phyloP scores from a whole-genome alignment of 2,797 vertebrate species.

The Gymnodraco acuticeps region DNA sequence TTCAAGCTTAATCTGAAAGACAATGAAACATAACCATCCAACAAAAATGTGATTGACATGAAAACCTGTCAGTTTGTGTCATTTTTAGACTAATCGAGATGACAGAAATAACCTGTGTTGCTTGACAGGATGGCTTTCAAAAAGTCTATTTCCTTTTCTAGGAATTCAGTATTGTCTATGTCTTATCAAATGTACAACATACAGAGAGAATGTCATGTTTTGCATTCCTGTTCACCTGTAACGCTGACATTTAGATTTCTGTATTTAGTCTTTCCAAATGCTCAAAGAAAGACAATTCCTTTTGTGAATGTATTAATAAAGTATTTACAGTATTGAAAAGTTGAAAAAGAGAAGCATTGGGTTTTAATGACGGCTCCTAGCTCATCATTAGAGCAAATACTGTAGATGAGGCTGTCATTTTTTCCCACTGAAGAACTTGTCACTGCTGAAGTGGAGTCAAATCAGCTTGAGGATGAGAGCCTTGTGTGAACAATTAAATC shows the following conservation, averaged over 20 bases:
- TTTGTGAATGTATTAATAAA: slow-evolving; percentile 7
- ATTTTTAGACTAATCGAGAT: background rate
- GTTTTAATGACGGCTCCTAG: slow-evolving; percentile 19
- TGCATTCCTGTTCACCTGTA: background rate
- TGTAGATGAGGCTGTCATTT: slow-evolving; percentile 19
- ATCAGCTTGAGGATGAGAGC: slow-evolving; percentile 54
- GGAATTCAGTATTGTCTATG: slow-evolving; percentile 1
- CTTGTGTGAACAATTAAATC: slow-evolving; percentile 62
- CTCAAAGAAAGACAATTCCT: background rate
- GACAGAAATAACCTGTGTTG: slow-evolving; percentile 47
- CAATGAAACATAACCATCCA: too few species aligned
- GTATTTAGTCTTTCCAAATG: background rate
- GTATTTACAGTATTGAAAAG: background rate
- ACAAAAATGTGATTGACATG: too few species aligned
- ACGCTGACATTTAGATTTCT: background rate
- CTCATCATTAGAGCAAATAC: slow-evolving; percentile 24
- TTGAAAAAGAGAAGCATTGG: slow-evolving; percentile 11
- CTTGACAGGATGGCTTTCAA: slow-evolving; percentile 34
- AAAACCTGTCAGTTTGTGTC: too few species aligned
- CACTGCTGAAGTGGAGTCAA: slow-evolving; percentile 41
- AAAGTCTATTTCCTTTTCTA: slow-evolving; percentile 32
- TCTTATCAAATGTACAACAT: background rate
- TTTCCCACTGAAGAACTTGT: slow-evolving; percentile 40
- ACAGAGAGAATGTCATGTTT: background rate
- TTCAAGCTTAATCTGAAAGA: too few species aligned